Conservation (phyloP, 1,140 invertebrate species). For the Heliothis virescens region DNA sequence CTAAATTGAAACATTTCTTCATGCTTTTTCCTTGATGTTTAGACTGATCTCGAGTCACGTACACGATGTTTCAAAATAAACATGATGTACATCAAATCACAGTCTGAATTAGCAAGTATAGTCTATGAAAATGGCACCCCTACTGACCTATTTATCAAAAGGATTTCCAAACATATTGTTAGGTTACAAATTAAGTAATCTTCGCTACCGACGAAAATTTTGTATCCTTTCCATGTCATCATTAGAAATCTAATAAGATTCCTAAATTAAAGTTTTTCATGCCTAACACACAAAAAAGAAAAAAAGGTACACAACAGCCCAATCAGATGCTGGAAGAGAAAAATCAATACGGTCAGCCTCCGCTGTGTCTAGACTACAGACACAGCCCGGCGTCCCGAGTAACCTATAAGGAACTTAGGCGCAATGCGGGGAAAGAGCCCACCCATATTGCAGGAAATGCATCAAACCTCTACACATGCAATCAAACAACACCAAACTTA, state of each 20-base stretch:
- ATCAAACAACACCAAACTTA: slow-evolving; percentile 16
- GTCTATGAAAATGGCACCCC: neutral
- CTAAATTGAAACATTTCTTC: neutral
- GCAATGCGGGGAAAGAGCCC: slow-evolving; percentile 44
- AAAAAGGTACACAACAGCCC: slow-evolving; percentile 19
- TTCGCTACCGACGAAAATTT: neutral
- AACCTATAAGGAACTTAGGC: slow-evolving; percentile 30
- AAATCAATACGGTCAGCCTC: slow-evolving; percentile 51
- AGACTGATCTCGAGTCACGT: slow-evolving; percentile 4
- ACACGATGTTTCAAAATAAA: slow-evolving; percentile 17
- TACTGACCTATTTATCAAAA: neutral
- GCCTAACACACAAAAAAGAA: neutral
- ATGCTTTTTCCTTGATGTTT: neutral
- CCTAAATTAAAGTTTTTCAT: neutral
- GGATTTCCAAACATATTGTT: neutral
- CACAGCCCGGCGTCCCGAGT: slow-evolving; percentile 13
- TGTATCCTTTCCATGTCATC: neutral
- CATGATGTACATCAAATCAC: slow-evolving; percentile 8
- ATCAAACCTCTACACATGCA: slow-evolving; percentile 21
- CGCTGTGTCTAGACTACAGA: slow-evolving; percentile 41
- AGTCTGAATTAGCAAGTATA: neutral
- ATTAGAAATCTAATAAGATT: neutral
- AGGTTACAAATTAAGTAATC: neutral
- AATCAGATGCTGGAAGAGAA: slow-evolving; percentile 22
- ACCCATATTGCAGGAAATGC: slow-evolving; percentile 19